Evolutionary conservation across 2,888 invertebrate genomes (phyloP).

Genomic region (Hypselothyrea guttata): DNA sequence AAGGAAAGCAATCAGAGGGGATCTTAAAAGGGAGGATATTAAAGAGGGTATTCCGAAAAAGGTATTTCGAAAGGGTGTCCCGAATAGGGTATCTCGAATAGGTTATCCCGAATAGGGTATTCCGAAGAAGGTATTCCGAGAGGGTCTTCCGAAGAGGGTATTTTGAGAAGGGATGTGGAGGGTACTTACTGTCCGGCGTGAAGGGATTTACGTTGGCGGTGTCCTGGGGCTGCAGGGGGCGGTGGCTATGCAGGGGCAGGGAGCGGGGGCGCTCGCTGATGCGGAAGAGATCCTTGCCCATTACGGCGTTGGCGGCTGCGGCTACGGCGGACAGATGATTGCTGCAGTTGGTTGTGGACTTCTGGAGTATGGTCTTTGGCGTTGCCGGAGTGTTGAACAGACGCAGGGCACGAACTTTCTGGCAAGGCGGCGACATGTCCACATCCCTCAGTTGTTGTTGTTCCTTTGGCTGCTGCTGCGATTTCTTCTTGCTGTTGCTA

Average conservation of each 20-base stretch:
- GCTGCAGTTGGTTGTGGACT: constrained; percentile 84
- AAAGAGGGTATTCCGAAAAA: too few species aligned
- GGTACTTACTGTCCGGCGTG: constrained; percentile 87
- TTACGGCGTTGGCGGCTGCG: constrained; percentile 49
- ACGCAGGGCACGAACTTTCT: constrained; percentile 85
- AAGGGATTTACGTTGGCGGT: constrained; percentile 93
- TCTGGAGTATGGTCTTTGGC: constrained; percentile 88
- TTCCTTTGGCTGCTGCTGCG: not conserved
- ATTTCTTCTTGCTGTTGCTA: too few species aligned
- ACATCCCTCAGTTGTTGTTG: constrained; percentile 8
- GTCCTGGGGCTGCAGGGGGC: constrained; percentile 74
- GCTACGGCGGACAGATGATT: constrained; percentile 77
- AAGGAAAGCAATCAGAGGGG: not conserved
- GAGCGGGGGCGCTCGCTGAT: constrained; percentile 82
- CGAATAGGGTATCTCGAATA: too few species aligned
- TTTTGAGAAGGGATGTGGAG: too few species aligned
- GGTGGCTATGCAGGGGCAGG: constrained; percentile 77
- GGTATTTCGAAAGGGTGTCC: too few species aligned
- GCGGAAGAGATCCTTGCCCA: constrained; percentile 48
- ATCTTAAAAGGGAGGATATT: not conserved
- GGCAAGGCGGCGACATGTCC: constrained; percentile 84
- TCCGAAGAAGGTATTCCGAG: too few species aligned
- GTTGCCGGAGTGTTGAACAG: constrained; percentile 93
- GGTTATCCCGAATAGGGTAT: too few species aligned
- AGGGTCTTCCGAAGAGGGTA: too few species aligned